Evolutionary conservation across 2,888 invertebrate genomes (phyloP).

Genomic region (Aquatica leii): DNA sequence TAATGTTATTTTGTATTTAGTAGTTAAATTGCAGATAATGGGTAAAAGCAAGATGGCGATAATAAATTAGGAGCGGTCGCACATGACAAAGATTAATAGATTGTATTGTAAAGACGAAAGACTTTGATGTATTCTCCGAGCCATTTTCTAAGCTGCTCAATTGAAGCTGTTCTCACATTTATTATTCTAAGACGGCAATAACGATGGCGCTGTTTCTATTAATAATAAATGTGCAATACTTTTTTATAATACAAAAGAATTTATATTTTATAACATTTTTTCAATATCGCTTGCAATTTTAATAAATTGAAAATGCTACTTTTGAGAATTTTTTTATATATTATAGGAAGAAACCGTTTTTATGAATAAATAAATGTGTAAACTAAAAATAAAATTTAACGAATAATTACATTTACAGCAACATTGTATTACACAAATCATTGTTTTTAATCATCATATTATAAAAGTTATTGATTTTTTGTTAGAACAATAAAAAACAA

Average conservation of each 20-base stretch:
- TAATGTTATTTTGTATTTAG: conserved; percentile 54
- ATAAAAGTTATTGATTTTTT: no score
- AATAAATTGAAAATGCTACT: no score
- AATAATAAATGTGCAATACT: conserved; percentile 22
- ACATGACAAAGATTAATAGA: conserved; percentile 60
- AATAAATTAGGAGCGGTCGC: conserved; percentile 59
- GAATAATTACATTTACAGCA: no score
- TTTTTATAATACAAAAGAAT: not conserved
- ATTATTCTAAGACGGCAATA: conserved; percentile 52
- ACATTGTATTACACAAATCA: no score
- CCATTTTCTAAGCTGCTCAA: conserved; percentile 56
- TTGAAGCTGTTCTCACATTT: conserved; percentile 59
- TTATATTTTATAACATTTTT: no score
- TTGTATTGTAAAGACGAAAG: conserved; percentile 59
- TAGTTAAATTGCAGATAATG: conserved; percentile 49
- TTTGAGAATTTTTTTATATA: no score
- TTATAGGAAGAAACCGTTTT: no score
- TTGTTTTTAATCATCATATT: no score
- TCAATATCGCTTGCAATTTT: no score
- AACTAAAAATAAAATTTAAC: no score
- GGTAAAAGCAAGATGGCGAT: conserved; percentile 49
- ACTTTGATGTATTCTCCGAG: conserved; percentile 59
- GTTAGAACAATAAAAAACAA: no score
- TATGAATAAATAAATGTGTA: no score
- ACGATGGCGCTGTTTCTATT: conserved; percentile 36